phyloP scores from a whole-genome alignment of 2,797 vertebrate genomes.

The Xenentodon cancila region DNA sequence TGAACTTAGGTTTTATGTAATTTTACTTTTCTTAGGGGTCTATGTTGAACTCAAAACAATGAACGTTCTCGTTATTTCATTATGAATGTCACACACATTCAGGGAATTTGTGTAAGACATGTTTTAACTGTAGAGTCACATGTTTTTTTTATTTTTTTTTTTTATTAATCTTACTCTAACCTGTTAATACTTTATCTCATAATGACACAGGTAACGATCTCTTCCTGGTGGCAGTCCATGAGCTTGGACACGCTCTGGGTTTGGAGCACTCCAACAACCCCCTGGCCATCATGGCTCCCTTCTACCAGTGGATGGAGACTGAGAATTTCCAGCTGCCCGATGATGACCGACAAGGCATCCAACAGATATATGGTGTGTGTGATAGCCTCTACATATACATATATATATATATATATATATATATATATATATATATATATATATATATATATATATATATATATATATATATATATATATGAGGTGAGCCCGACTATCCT shows the following conservation, averaged over 20 bases:
- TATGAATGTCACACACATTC: not conserved
- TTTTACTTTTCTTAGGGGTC: no score
- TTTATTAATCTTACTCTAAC: no score
- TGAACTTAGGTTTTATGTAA: no score
- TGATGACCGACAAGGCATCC: conserved; percentile 92
- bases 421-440: no score
- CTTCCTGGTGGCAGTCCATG: conserved; percentile 94
- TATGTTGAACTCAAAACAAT: no score
- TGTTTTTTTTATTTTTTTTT: not conserved
- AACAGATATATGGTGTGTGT: conserved; percentile 92
- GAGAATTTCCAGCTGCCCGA: conserved; percentile 94
- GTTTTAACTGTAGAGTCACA: not conserved
- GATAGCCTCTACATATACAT: no score
- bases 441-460: no score
- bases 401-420: no score
- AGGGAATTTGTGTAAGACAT: not conserved
- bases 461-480: no score
- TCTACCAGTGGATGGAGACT: conserved; percentile 99
- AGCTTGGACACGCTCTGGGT: conserved; percentile 94
- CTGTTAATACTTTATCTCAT: not conserved
- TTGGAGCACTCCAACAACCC: conserved; percentile 97
- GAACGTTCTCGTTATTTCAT: conserved; percentile 5
- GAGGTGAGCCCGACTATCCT: no score
- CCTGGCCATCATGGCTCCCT: conserved; percentile 96
- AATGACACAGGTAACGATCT: conserved; percentile 90